Percentiles rank a stretch among this genome's conserved stretches.
Evolutionary conservation across 2,113 vertebrate species (phyloP).

Genomic region (Atractosteus spatula): DNA sequence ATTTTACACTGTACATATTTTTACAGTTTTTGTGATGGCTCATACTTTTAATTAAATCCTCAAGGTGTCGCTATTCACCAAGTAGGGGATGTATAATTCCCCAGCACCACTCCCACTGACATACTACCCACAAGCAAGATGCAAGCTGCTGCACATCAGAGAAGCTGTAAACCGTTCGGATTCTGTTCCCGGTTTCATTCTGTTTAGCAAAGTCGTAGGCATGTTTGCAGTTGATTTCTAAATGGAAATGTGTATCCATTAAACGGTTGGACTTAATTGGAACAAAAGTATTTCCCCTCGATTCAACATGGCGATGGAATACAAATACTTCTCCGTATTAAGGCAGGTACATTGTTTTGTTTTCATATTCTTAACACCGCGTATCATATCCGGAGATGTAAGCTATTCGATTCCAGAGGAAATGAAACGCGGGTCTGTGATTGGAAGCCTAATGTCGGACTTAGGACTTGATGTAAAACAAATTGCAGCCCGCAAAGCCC

Average conservation of each 20-base stretch:
- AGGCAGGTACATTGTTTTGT: slow-evolving; percentile 1
- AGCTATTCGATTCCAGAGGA: slow-evolving; percentile 67
- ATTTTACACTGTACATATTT: not conserved
- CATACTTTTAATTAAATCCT: slow-evolving; percentile 26
- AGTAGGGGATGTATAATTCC: not conserved
- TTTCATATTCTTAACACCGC: slow-evolving; percentile 19
- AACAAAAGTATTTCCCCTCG: not conserved
- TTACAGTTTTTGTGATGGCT: too few relatives aligned
- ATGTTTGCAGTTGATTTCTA: not conserved
- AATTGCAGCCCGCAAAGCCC: slow-evolving; percentile 64
- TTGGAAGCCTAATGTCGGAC: slow-evolving; percentile 70
- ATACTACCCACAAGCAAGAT: not conserved
- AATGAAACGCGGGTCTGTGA: slow-evolving; percentile 56
- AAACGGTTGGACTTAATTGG: not conserved
- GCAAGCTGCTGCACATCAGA: not conserved
- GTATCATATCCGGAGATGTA: slow-evolving; percentile 37
- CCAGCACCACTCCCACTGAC: not conserved
- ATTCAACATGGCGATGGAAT: slow-evolving; percentile 1
- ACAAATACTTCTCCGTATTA: not conserved
- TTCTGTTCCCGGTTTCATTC: not conserved
- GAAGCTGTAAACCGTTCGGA: not conserved
- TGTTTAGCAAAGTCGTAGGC: not conserved
- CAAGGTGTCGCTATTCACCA: slow-evolving; percentile 21
- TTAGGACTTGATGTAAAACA: slow-evolving; percentile 63
- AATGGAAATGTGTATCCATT: not conserved